Evolutionary conservation across 2,113 vertebrate genomes (phyloP).

Genomic region (Myiozetetes cayanensis): DNA sequence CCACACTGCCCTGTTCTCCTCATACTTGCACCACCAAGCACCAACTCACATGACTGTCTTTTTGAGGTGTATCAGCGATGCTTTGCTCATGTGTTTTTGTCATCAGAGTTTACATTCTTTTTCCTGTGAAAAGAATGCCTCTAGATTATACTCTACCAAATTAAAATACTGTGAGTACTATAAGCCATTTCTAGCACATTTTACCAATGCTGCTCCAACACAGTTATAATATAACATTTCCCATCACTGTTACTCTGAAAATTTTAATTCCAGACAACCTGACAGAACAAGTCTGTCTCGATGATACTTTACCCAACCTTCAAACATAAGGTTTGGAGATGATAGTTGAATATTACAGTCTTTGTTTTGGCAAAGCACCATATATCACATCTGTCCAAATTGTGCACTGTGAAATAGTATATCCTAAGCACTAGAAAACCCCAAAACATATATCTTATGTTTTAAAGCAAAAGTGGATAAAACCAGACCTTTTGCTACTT

Average conservation of each 20-base stretch:
- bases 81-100: neutral
- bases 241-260: neutral
- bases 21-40: neutral
- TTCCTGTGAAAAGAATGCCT: neutral
- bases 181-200: neutral
- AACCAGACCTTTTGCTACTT: neutral
- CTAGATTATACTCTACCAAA: neutral
- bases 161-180: neutral
- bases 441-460: neutral
- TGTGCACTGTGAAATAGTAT: neutral
- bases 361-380: neutral
- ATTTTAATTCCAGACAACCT: neutral
- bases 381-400: neutral
- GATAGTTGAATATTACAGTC: neutral
- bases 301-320: neutral
- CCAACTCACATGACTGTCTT: neutral
- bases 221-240: neutral
- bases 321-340: neutral
- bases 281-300: neutral
- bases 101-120: neutral
- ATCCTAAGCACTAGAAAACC: neutral
- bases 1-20: neutral
- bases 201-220: neutral
- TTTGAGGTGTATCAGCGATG: neutral
- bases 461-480: neutral